Percentiles rank a stretch among this genome's conserved stretches.
Conservation (phyloP, 2,113 vertebrate species). For the Phrynosoma blainvillii region DNA sequence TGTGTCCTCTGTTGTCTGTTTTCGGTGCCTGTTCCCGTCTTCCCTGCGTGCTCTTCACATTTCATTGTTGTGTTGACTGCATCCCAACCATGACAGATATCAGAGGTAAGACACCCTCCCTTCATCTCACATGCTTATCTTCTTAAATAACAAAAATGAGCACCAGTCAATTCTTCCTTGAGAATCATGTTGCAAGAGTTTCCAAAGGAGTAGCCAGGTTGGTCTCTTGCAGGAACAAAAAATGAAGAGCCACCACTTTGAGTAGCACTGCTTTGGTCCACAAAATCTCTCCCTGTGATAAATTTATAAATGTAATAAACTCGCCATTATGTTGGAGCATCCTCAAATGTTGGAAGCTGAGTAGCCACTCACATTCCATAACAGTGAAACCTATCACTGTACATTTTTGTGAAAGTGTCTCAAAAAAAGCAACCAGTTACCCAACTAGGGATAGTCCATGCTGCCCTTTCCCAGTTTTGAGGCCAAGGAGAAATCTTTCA, state of each 20-base stretch:
- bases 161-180: not conserved
- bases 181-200: not conserved
- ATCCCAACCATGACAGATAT: slow-evolving; percentile 83
- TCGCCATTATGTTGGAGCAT: not conserved
- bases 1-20: slow-evolving; percentile 84
- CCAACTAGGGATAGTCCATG: not conserved
- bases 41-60: slow-evolving; percentile 81
- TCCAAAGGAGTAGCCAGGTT: not conserved
- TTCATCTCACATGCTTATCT: slow-evolving; percentile 24
- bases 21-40: slow-evolving; percentile 79
- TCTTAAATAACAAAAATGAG: not conserved
- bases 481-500: not conserved
- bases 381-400: not conserved
- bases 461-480: not conserved
- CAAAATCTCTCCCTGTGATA: no score
- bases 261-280: no score
- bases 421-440: not conserved
- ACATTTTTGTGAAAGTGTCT: not conserved
- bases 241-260: not conserved
- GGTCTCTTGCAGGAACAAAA: not conserved
- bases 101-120: slow-evolving; percentile 78
- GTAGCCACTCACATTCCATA: no score
- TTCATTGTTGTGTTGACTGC: slow-evolving; percentile 86
- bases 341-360: not conserved
- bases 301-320: no score